A percentile compares a stretch with the other conserved stretches of the same genome.
phyloP scores from a whole-genome alignment of 2,797 vertebrate species.

The Etheostoma nigrum region DNA sequence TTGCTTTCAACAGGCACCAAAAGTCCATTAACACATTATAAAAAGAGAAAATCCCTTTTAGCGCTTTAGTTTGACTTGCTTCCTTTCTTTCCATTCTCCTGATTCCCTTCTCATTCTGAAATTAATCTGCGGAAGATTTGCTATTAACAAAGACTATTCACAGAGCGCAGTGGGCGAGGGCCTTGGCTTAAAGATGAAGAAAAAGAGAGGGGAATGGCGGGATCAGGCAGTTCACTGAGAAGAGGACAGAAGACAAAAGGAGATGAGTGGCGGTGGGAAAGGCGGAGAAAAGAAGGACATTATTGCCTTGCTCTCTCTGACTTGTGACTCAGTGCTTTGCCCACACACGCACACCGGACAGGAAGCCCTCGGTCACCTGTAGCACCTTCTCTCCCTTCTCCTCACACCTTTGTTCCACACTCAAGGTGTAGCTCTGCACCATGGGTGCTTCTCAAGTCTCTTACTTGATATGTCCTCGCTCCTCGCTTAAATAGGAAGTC shows the following conservation, averaged over 20 bases:
- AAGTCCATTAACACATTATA: conserved; percentile 79
- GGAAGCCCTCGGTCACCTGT: conserved; percentile 54
- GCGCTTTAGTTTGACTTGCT: conserved; percentile 63
- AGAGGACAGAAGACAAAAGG: conserved; percentile 58
- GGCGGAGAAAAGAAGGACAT: conserved; percentile 30
- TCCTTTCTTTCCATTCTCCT: conserved; percentile 68
- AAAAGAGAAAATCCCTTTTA: conserved; percentile 80
- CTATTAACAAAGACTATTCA: conserved; percentile 81
- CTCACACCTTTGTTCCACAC: conserved; percentile 41
- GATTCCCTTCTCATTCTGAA: conserved; percentile 70
- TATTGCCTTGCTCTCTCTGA: conserved; percentile 38
- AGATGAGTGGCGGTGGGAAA: conserved; percentile 52
- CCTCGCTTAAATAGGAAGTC: too few relatives aligned
- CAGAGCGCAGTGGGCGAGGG: conserved; percentile 54
- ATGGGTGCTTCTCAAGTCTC: too few relatives aligned
- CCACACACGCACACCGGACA: conserved; percentile 29
- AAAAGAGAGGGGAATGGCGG: conserved; percentile 44
- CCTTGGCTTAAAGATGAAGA: conserved; percentile 54
- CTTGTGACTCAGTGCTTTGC: conserved; percentile 41
- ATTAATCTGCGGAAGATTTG: conserved; percentile 83
- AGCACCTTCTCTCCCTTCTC: conserved; percentile 7
- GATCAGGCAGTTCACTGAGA: conserved; percentile 52
- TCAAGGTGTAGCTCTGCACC: conserved; percentile 19
- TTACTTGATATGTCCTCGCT: too few relatives aligned
- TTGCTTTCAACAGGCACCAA: conserved; percentile 65